These are phyloP conservation scores for Onychomys leucogaster DNA, from an alignment of 2,797 vertebrate species.

Conservation along the genomic window DNA sequence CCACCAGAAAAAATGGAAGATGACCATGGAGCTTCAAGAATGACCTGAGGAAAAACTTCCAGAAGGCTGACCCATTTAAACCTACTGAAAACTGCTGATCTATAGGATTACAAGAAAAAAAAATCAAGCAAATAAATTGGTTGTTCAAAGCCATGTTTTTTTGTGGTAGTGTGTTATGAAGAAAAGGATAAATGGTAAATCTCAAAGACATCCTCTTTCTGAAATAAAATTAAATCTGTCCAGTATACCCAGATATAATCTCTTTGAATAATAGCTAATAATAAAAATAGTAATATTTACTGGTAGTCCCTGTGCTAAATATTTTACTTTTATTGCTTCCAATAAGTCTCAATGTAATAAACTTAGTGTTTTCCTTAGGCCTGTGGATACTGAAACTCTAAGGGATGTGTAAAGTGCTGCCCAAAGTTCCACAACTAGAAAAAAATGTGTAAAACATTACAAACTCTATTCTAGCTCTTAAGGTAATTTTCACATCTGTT, in stretches of 20 bases:
- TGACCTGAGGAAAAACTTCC: not conserved
- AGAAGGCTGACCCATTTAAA: not conserved
- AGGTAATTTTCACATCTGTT: not conserved
- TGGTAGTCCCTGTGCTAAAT: conserved; percentile 36
- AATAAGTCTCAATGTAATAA: conserved; percentile 46
- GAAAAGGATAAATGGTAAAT: conserved; percentile 17
- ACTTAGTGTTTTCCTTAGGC: not conserved
- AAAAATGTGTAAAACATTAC: not conserved
- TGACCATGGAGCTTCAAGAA: rapidly evolving
- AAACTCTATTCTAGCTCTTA: not conserved
- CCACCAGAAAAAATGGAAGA: not conserved
- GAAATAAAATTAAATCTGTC: conserved; percentile 64
- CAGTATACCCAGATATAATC: not conserved
- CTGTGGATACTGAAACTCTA: not conserved
- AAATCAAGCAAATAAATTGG: not conserved
- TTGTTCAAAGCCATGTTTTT: conserved; percentile 1
- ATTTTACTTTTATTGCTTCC: conserved; percentile 59
- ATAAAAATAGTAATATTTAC: conserved; percentile 64
- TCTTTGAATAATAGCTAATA: conserved; percentile 58
- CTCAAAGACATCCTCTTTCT: conserved; percentile 48
- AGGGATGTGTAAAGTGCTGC: conserved; percentile 39
- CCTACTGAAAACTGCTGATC: not conserved
- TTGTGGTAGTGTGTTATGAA: not conserved
- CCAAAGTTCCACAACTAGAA: not conserved
- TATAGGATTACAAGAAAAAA: not conserved